Percentiles rank a stretch among this genome's conserved stretches.
These are phyloP conservation scores for Oscheius sp. DNA, from an alignment of 2,888 invertebrate species.

Conservation along the genomic window DNA sequence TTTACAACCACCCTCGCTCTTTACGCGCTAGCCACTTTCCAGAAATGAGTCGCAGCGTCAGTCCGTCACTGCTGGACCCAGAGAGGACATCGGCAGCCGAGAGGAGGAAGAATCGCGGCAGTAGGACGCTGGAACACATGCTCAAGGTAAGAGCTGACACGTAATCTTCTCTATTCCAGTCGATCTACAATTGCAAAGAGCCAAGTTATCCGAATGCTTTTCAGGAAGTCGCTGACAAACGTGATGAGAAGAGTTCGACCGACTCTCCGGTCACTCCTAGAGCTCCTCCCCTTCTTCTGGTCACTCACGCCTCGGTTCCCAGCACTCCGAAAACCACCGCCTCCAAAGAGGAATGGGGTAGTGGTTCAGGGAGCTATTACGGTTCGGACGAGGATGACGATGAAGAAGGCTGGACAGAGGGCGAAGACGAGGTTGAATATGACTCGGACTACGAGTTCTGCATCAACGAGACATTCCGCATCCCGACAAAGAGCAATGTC, in stretches of 20 bases:
- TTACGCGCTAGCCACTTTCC: not conserved
- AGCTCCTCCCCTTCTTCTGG: slow-evolving; percentile 30
- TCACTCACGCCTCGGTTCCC: slow-evolving; percentile 29
- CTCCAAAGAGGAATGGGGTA: slow-evolving; percentile 14
- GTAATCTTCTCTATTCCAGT: not conserved
- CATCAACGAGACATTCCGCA: slow-evolving; percentile 55
- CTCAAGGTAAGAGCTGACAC: not conserved
- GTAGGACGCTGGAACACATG: slow-evolving; percentile 26
- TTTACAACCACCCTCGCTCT: slow-evolving; percentile 14
- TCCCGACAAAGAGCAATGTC: slow-evolving; percentile 41
- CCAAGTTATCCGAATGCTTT: too few species aligned
- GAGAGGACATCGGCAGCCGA: slow-evolving; percentile 8
- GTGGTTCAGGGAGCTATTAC: slow-evolving; percentile 20
- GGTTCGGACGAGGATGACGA: slow-evolving; percentile 28
- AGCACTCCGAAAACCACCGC: slow-evolving; percentile 15
- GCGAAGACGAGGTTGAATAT: slow-evolving; percentile 50
- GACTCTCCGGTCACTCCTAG: not conserved
- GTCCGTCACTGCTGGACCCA: not conserved
- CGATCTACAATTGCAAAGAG: too few species aligned
- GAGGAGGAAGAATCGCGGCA: slow-evolving; percentile 9
- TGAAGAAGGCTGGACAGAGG: slow-evolving; percentile 53
- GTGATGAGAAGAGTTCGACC: slow-evolving; percentile 6
- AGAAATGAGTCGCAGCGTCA: slow-evolving; percentile 23
- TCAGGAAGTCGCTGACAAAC: slow-evolving; percentile 26
- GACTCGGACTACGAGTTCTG: slow-evolving; percentile 54